A percentile compares a stretch with the other conserved stretches of the same genome.
Evolutionary conservation across 2,888 invertebrate genomes (phyloP).

Genomic region (Hesperia comma): DNA sequence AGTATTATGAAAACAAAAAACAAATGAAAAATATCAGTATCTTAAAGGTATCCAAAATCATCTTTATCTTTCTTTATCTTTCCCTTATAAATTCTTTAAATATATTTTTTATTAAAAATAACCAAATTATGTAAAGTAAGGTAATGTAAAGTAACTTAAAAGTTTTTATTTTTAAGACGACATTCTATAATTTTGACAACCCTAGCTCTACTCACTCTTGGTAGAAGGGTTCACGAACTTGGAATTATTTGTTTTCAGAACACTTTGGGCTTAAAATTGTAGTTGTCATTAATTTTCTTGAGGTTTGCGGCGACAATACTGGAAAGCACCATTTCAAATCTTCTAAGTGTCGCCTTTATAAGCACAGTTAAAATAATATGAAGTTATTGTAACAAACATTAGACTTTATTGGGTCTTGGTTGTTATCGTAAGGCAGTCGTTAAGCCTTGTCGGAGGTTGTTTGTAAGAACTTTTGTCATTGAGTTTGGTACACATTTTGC

Average conservation of each 20-base stretch:
- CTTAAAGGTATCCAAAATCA: too few species aligned
- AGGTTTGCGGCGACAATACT: constrained; percentile 26
- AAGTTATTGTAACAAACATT: constrained; percentile 4
- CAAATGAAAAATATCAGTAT: too few species aligned
- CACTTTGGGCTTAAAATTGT: constrained; percentile 14
- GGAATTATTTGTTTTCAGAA: constrained; percentile 28
- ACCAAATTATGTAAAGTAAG: too few species aligned
- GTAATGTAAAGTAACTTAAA: too few species aligned
- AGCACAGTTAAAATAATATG: constrained; percentile 1
- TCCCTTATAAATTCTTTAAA: too few species aligned
- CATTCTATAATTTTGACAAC: not conserved
- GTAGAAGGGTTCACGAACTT: constrained; percentile 27
- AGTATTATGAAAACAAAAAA: too few species aligned
- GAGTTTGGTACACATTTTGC: not conserved
- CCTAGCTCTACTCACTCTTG: constrained; percentile 25
- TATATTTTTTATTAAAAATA: too few species aligned
- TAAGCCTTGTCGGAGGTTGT: not conserved
- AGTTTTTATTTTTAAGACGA: too few species aligned
- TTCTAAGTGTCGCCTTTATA: constrained; percentile 1
- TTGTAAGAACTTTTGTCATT: not conserved
- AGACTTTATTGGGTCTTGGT: constrained; percentile 7
- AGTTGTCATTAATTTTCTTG: constrained; percentile 27
- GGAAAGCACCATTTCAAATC: not conserved
- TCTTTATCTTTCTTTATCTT: too few species aligned
- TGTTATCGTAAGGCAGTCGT: not conserved